These are phyloP conservation scores for Sarcophaga caerulescens DNA, from an alignment of 2,888 invertebrate genomes.

Conservation along the genomic window DNA sequence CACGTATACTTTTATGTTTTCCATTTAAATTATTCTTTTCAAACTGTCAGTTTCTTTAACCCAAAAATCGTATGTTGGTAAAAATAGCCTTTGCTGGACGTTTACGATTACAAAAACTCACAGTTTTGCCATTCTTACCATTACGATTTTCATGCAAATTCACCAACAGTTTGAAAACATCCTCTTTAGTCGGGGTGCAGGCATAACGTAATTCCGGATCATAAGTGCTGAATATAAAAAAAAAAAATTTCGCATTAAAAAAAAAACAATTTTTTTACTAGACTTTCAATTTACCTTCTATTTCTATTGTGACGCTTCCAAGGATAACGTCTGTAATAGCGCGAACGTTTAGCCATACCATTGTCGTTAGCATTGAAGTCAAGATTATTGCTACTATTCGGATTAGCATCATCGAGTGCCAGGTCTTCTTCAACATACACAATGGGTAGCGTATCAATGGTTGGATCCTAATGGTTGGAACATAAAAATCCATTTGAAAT, in stretches of 20 bases:
- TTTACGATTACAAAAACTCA: constrained; percentile 85
- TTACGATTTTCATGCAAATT: constrained; percentile 84
- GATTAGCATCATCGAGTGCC: constrained; percentile 69
- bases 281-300: constrained; percentile 75
- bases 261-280: neutral
- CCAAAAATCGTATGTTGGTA: constrained; percentile 85
- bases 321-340: constrained; percentile 84
- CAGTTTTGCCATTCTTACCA: constrained; percentile 82
- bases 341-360: constrained; percentile 82
- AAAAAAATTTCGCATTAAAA: neutral
- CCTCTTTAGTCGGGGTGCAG: constrained; percentile 85
- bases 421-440: constrained; percentile 78
- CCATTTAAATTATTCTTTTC: neutral
- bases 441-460: constrained; percentile 78
- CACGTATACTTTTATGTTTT: neutral
- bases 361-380: constrained; percentile 66
- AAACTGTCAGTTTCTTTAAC: constrained; percentile 77
- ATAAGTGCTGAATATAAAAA: constrained; percentile 78
- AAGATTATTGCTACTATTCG: constrained; percentile 68
- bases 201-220: constrained; percentile 84
- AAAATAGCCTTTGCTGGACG: constrained; percentile 84
- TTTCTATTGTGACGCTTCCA: constrained; percentile 84
- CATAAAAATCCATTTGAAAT: neutral
- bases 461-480: constrained; percentile 76
- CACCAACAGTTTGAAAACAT: constrained; percentile 84